Evolutionary conservation across 2,888 invertebrate genomes (phyloP), one percentile per base, ranked within the genome.

Genomic region (Sarcophaga variegata): DNA sequence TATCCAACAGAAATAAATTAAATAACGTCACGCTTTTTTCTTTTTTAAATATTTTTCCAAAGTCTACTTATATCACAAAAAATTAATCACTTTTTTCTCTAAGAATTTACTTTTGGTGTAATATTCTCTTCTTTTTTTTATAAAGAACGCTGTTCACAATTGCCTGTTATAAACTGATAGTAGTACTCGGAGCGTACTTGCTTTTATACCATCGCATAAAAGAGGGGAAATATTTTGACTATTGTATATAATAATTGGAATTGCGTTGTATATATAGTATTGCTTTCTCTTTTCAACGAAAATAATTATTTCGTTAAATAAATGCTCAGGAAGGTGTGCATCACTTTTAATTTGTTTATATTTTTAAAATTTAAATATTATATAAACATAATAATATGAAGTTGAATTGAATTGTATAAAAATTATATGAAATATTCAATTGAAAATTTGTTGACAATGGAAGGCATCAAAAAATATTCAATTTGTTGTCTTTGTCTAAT

Each of bases 71-170:
- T 82, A 27, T 85, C 49, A 76, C 81, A 75, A 80, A 80, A 76
- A 71, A 80, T 47, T 82, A n/a, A 22, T 81, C 74, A 81, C 82
- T 83, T 79, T 88, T 81, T 86, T 83, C 87, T 76, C 25, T 71
- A 75, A 85, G 74, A 87, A 87, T 80, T 87, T 83, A 72, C 81
- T 83, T 59, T 81, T 71, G 69, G 69, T 54, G 17, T 25, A 71
- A 37, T 71, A 71, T 64, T 47, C n/a, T 70, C 11, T 37, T 67
- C 14, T 25, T 75, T 54, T n/a, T 60, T 69, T 75, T 70, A 27
- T 20, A 84, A 85, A 82, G 80, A 76, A 87, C 88, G 84, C 85
- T 76, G 77, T 77, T 82, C 89, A 88, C 88, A 88, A 84, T 49
- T 87, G 87, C 72, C 87, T 80, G 81, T 80, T 72, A 77, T 67